These are phyloP conservation scores for Trachemys scripta DNA, from an alignment of 2,113 vertebrate genomes.

Conservation along the genomic window DNA sequence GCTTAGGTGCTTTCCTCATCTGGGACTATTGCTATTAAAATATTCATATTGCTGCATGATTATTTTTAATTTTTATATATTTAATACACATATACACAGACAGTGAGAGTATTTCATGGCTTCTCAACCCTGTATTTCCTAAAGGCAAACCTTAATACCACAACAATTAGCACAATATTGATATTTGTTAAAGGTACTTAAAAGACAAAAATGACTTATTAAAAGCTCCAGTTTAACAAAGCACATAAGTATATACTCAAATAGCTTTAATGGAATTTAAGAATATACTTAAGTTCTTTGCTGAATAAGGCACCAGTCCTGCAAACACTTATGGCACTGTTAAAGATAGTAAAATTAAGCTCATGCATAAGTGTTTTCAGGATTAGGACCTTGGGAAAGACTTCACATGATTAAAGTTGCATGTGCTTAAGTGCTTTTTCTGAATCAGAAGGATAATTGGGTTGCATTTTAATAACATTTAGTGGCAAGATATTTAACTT, in stretches of 20 bases:
- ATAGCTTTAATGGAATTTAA: neutral
- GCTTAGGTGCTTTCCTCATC: neutral
- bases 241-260: neutral
- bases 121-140: neutral
- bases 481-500: slow-evolving; percentile 3
- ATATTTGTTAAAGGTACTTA: neutral
- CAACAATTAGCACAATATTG: neutral
- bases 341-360: neutral
- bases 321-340: neutral
- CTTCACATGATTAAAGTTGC: neutral
- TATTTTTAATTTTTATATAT: neutral
- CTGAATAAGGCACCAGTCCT: neutral
- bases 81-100: neutral
- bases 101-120: neutral
- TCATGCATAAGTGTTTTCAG: accelerated
- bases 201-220: neutral
- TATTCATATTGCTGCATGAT: too few relatives aligned
- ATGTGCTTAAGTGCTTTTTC: neutral
- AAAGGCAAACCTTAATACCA: neutral
- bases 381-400: neutral
- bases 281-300: neutral
- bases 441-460: neutral
- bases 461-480: neutral
- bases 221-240: neutral
- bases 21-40: neutral